phyloP scores from a whole-genome alignment of 2,797 vertebrate species.

The Phalloptychus januarius region DNA sequence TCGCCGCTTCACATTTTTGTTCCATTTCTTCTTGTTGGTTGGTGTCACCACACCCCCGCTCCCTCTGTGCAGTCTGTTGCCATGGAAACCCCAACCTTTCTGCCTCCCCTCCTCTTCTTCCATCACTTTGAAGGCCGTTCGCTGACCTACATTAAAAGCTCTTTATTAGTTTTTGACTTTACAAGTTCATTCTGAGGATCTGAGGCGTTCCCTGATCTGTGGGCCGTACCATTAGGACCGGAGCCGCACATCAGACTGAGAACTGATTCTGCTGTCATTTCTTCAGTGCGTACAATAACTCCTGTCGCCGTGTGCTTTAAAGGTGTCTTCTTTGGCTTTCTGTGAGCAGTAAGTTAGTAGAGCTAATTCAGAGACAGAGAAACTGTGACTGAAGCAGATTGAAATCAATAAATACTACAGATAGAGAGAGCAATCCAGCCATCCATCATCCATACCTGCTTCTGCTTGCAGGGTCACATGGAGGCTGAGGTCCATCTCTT shows the following conservation, averaged over 20 bases:
- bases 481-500: neutral
- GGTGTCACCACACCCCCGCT: neutral
- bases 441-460: neutral
- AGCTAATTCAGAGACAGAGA: neutral
- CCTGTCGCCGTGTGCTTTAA: neutral
- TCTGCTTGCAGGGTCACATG: neutral
- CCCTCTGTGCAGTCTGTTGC: constrained; percentile 33
- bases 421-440: neutral
- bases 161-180: constrained; percentile 30
- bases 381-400: neutral
- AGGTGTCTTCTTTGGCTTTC: neutral
- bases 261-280: neutral
- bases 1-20: constrained; percentile 16
- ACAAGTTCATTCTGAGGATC: neutral
- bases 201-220: neutral
- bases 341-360: neutral
- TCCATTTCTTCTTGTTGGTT: neutral
- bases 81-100: constrained; percentile 54
- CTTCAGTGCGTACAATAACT: neutral
- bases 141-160: constrained; percentile 76
- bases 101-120: constrained; percentile 19
- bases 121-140: constrained; percentile 52
- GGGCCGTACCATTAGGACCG: constrained; percentile 18
- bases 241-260: neutral
- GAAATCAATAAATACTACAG: neutral